phyloP scores from a whole-genome alignment of 2,113 vertebrate species.

The Rhineura floridana region DNA sequence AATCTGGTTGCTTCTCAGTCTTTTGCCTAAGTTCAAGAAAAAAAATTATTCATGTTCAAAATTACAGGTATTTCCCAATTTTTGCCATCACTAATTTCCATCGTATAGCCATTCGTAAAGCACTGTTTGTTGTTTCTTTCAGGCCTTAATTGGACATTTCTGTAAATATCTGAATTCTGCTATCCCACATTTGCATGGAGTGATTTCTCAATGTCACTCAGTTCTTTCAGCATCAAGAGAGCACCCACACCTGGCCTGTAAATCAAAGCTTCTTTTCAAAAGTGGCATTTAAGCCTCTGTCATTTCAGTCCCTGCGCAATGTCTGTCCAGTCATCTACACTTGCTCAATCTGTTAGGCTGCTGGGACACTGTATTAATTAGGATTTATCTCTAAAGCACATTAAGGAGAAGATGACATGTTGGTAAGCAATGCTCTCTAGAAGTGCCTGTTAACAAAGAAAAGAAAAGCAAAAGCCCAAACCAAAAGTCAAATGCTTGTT shows the following conservation, averaged over 20 bases:
- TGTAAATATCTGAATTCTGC: conserved; percentile 59
- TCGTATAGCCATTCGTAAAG: neutral
- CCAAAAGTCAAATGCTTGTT: conserved; percentile 24
- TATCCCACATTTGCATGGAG: conserved; percentile 55
- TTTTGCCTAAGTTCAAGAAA: neutral
- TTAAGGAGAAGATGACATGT: conserved; percentile 36
- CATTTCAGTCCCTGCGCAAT: neutral
- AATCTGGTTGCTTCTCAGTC: no score
- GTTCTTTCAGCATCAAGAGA: conserved; percentile 36
- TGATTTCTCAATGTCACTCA: conserved; percentile 59
- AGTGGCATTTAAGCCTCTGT: conserved; percentile 40
- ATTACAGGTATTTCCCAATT: neutral
- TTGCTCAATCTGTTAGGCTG: conserved; percentile 37
- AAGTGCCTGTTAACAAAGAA: conserved; percentile 41
- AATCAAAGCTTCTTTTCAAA: neutral
- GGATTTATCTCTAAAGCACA: conserved; percentile 50
- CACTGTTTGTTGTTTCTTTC: conserved; percentile 22
- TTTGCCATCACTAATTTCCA: conserved; percentile 12
- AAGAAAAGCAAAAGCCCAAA: neutral
- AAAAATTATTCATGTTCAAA: neutral
- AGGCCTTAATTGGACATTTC: conserved; percentile 42
- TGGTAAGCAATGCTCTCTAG: conserved; percentile 2
- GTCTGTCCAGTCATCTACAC: conserved; percentile 3
- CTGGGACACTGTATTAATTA: conserved; percentile 35
- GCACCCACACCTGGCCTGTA: conserved; percentile 30